Base-by-base conservation (phyloP, 2,888 invertebrate genomes). In the Metellina segmentata region DNA sequence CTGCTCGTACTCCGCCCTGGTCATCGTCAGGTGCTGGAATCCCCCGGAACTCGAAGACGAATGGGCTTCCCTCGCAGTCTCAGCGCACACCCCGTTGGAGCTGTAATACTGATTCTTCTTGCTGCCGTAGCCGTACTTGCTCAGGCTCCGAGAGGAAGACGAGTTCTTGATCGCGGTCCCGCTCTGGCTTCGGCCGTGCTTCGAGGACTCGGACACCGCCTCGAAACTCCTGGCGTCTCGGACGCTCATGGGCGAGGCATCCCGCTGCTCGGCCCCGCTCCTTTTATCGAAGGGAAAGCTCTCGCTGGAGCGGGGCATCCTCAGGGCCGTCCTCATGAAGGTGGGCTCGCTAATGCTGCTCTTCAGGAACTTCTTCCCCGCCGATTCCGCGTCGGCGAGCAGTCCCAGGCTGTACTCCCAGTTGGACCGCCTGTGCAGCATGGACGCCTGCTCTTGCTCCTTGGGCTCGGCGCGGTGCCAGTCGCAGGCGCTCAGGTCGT, bases 271-370 rank as follows among this genome's bases (percentile, higher is more conserved):
- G 7, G 71, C 74, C 11, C 77, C 49, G 52, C 52, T 61, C 53
- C 89, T 82, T 34, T 70, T 82, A 20, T 86, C 89, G 49, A 75
- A 79, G 0, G 88, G 77, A 51, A 85, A 89, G 69, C 89, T 92
- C 61, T 85, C 74, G 71, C 89, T 88, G 53, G 34, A 70, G 19
- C 81, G 83, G 11, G 85, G 88, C n/a, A 85, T 20, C 34, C 81
- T 51, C 48, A 70, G 16, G 48, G 20, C 53, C 1, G 81, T 70
- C 74, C 71, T 77, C 71, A 85, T 19, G n/a, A 88, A 92, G n/a
- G 89, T 74, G 5, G 92, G 89, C 34, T 92, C 92, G 52, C 92
- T 92, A n/a, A 52, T 74, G 51, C 92, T 92, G 53, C 79, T 88
- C 69, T 81, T 89, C 6, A 87, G 83, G 53, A 71, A 91, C 20